These are phyloP conservation scores for Trichomalopsis sarcophagae DNA, from an alignment of 1,140 invertebrate species.

Conservation along the genomic window DNA sequence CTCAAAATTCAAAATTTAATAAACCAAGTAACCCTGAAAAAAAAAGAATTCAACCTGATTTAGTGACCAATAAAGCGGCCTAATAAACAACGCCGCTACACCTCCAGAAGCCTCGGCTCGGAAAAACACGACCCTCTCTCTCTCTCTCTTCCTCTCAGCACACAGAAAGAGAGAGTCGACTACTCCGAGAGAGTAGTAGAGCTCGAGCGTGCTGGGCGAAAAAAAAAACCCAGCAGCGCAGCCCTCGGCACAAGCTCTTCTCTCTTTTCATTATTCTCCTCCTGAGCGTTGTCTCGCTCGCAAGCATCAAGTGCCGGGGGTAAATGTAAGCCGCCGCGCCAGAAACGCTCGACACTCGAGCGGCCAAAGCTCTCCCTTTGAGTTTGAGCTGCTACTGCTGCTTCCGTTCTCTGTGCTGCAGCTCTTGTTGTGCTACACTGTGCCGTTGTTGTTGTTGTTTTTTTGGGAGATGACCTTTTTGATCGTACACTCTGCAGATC, in stretches of 20 bases:
- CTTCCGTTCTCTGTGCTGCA: not conserved
- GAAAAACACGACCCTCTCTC: not conserved
- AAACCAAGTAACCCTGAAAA: not conserved
- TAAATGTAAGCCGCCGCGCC: conserved; percentile 60
- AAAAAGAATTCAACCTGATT: conserved; percentile 9
- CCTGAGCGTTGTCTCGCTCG: conserved; percentile 53
- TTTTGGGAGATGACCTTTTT: not conserved
- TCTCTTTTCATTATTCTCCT: conserved; percentile 28
- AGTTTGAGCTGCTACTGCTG: not conserved
- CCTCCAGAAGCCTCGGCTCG: not conserved
- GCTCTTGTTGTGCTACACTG: not conserved
- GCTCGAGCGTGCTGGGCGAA: not conserved
- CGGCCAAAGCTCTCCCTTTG: conserved; percentile 52
- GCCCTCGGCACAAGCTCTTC: conserved; percentile 18
- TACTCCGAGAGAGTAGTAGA: not conserved
- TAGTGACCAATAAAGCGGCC: conserved; percentile 34
- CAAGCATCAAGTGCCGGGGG: conserved; percentile 46
- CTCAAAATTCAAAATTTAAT: not conserved
- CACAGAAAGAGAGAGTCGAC: not conserved
- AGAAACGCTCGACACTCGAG: conserved; percentile 56
- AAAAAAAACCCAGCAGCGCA: not conserved
- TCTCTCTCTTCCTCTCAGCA: not conserved
- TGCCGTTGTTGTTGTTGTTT: not conserved
- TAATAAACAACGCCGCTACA: conserved; percentile 40
- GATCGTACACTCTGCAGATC: not conserved